A percentile compares a stretch with the other conserved stretches of the same genome.
These are phyloP conservation scores for Galleria mellonella DNA, from an alignment of 1,140 invertebrate genomes.

Conservation along the genomic window DNA sequence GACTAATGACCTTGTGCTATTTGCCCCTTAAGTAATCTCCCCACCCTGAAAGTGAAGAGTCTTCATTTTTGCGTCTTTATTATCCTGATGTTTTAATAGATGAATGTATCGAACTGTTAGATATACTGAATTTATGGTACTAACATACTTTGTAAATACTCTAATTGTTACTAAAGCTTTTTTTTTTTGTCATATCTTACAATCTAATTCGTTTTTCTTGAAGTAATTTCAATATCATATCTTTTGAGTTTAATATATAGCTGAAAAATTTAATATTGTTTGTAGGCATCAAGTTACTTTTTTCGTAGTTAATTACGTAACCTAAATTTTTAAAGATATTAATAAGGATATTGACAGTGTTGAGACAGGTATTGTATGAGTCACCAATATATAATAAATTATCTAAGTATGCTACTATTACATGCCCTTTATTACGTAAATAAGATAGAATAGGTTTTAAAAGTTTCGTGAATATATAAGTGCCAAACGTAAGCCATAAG, in stretches of 20 bases:
- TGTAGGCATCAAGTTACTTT: slow-evolving; percentile 1
- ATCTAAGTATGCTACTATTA: slow-evolving; percentile 29
- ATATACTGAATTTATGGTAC: slow-evolving; percentile 10
- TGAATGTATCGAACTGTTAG: slow-evolving; percentile 8
- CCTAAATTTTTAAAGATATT: not conserved
- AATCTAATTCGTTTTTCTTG: not conserved
- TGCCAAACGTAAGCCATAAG: slow-evolving; percentile 16
- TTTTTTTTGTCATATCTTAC: not conserved
- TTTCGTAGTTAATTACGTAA: slow-evolving; percentile 1
- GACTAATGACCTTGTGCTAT: not conserved
- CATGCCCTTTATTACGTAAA: slow-evolving; percentile 9
- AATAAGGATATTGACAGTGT: not conserved
- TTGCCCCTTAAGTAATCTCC: not conserved
- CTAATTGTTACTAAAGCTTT: not conserved
- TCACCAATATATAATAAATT: slow-evolving; percentile 1
- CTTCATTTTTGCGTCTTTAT: slow-evolving; percentile 2
- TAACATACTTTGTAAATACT: slow-evolving; percentile 10
- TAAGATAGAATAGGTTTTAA: slow-evolving; percentile 15
- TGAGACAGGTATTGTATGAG: not conserved
- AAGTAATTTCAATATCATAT: not conserved
- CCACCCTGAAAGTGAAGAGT: not conserved
- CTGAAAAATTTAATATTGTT: not conserved
- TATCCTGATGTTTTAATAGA: not conserved
- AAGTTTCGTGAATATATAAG: slow-evolving; percentile 23
- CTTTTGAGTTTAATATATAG: not conserved